phyloP scores from a whole-genome alignment of 2,113 vertebrate genomes.

The Indicator maculatus region DNA sequence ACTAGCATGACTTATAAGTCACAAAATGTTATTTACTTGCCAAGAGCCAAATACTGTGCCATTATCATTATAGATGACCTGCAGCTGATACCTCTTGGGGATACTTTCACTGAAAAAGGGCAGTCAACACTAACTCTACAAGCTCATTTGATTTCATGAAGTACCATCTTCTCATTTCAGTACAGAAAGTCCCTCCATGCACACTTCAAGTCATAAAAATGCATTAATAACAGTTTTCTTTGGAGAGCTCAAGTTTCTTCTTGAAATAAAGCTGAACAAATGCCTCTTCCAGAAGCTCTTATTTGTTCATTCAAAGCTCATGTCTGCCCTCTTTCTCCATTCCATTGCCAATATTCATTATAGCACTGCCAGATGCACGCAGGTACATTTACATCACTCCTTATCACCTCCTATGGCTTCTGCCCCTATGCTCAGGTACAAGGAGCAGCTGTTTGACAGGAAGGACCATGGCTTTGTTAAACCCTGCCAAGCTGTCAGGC shows the following conservation, averaged over 20 bases:
- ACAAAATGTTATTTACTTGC: neutral
- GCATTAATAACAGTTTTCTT: neutral
- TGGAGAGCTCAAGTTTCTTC: neutral
- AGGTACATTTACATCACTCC: neutral
- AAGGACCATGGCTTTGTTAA: neutral
- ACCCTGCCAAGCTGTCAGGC: neutral
- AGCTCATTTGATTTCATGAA: neutral
- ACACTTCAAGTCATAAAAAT: neutral
- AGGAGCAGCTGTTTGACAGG: neutral
- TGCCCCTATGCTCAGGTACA: neutral
- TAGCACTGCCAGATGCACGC: fast-evolving
- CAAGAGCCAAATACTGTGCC: neutral
- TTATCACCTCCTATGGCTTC: neutral
- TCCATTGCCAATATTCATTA: neutral
- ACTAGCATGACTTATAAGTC: neutral
- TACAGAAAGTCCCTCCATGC: neutral
- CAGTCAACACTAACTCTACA: neutral
- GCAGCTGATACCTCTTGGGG: neutral
- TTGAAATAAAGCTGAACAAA: neutral
- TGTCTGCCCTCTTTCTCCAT: neutral
- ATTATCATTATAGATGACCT: neutral
- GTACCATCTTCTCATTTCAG: neutral
- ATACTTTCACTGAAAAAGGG: neutral
- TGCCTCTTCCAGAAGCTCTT: neutral
- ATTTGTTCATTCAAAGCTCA: neutral